phyloP scores from a whole-genome alignment of 2,113 vertebrate genomes.

The Cheilinus undulatus region DNA sequence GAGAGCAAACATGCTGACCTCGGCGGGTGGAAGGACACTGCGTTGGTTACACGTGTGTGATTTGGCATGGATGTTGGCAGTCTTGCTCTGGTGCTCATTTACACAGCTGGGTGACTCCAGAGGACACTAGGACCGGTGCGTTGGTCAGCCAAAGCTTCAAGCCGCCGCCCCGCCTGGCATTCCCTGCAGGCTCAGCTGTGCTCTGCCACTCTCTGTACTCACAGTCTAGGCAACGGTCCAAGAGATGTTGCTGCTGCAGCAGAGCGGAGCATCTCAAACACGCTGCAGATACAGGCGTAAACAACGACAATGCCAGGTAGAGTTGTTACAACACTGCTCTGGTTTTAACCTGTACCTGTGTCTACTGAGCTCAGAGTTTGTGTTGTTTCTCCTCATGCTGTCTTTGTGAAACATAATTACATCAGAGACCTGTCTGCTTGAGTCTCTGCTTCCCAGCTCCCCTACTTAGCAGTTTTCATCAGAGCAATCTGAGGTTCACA shows the following conservation, averaged over 20 bases:
- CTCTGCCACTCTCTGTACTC: neutral
- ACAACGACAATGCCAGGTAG: conserved; percentile 52
- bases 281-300: conserved; percentile 43
- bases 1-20: conserved; percentile 42
- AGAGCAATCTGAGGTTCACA: conserved; percentile 27
- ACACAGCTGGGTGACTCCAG: conserved; percentile 69
- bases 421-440: conserved; percentile 18
- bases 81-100: conserved; percentile 67
- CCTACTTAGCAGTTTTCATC: conserved; percentile 32
- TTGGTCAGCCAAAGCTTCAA: conserved; percentile 55
- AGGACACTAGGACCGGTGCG: conserved; percentile 36
- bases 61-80: conserved; percentile 52
- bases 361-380: conserved; percentile 38
- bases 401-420: conserved; percentile 45
- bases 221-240: conserved; percentile 56
- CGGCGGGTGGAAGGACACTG: conserved; percentile 21
- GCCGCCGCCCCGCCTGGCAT: conserved; percentile 10
- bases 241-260: conserved; percentile 42
- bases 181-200: conserved; percentile 29
- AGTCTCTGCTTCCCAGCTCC: conserved; percentile 26
- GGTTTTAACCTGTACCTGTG: conserved; percentile 13
- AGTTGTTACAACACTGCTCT: neutral
- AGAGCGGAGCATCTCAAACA: conserved; percentile 37
- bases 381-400: neutral
- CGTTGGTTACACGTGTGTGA: conserved; percentile 37